These are phyloP conservation scores for Sebastes dallii DNA, from an alignment of 2,797 vertebrate species.

Conservation along the genomic window DNA sequence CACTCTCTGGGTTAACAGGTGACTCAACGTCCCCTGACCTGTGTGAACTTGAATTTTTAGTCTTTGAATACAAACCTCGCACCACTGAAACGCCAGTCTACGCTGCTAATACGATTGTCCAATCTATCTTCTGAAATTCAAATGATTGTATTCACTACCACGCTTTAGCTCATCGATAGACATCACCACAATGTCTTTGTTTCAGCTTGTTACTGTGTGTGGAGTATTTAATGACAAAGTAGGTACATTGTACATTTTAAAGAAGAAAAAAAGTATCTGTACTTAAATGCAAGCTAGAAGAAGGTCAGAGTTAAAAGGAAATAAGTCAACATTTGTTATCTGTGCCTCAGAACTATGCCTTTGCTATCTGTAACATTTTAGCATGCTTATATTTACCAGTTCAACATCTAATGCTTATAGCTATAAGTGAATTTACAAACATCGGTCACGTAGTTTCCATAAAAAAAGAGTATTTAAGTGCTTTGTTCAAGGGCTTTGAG, in stretches of 20 bases:
- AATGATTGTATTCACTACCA: constrained; percentile 44
- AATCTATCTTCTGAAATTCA: not conserved
- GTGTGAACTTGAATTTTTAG: constrained; percentile 41
- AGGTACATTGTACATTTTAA: not conserved
- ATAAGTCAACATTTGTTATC: not conserved
- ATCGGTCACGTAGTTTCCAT: constrained; percentile 1
- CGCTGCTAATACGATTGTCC: constrained; percentile 45
- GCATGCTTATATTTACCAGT: constrained; percentile 35
- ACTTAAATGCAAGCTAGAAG: not conserved
- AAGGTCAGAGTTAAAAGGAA: constrained; percentile 6
- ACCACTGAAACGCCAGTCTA: constrained; percentile 75
- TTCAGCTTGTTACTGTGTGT: constrained; percentile 11
- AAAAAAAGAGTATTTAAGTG: not conserved
- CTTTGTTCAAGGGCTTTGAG: constrained; percentile 61
- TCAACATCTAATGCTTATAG: constrained; percentile 20
- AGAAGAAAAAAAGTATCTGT: not conserved
- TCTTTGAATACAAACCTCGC: constrained; percentile 40
- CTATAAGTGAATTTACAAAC: constrained; percentile 12
- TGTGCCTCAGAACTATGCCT: constrained; percentile 56
- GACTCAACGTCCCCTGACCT: constrained; percentile 23
- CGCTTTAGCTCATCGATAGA: constrained; percentile 2
- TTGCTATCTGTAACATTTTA: constrained; percentile 30
- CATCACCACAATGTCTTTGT: not conserved
- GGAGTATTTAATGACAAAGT: not conserved
- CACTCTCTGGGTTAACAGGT: constrained; percentile 77